Evolutionary conservation across 2,113 vertebrate genomes (phyloP), one percentile per base, ranked within the genome.

Genomic region (Hydrolagus affinis): DNA sequence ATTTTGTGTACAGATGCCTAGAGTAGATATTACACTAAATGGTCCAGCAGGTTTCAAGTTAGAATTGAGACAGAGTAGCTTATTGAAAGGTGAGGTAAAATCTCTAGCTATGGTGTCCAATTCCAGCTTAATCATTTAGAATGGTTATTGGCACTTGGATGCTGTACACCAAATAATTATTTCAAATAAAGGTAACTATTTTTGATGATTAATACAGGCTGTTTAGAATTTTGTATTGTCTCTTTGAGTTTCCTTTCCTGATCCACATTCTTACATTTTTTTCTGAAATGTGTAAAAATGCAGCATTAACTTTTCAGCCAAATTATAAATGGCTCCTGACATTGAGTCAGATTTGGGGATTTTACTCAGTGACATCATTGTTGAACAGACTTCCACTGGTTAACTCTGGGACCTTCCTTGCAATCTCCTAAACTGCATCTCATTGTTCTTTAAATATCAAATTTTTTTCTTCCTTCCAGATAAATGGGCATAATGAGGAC

Each of bases 401-500:
- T 83, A 83, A 83, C 32, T 75, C 30, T 19, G 56, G 32, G 73
- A 75, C 32, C 73, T 32, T 75, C 56, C 73, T 15, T 62, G 21
- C 15, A 83, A 66, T 15, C 78, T 66, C 78, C 28, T 66, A 15
- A 44, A 83, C 60, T 66, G 78, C 60, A 83, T 66, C 77, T 19
- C 62, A 66, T 19, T 57, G 8, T 83, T 83, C 77, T 83, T 83
- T 83, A 30, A 83, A 83, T 60, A 64, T 83, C 64, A 19, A 83
- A 64, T 66, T 66, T 83, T 66, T 32, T 83, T 66, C 78, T 64
- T 21, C 14, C 60, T 30, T 83, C 78, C 6, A 83, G 78, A 83
- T 83, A 83, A 68, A 83, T 83, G 78, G 78, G 60, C 60, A 83
- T 83, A 83, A 83, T 83, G 60, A 83, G 60, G 25, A 83, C 14